Base-by-base conservation (phyloP, 2,113 vertebrate genomes). In the Aegithalos caudatus region DNA sequence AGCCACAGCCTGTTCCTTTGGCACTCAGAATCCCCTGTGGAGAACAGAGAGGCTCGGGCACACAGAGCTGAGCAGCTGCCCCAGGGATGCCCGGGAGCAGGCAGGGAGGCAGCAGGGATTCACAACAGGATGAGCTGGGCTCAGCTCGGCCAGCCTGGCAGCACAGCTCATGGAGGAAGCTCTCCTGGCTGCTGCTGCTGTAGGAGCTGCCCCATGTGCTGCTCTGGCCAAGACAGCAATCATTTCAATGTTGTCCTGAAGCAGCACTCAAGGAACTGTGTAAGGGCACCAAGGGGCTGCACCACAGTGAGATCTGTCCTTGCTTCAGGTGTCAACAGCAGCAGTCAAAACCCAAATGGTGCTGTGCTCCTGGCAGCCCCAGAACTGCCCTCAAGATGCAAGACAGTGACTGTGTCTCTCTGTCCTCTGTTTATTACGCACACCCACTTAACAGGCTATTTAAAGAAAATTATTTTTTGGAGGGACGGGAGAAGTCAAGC, bases 1-100 rank as follows among this genome's bases (percentile, higher is more conserved):
- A 65, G 61, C 40, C 28, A 15, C 1, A 29, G 24, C 0, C 0
- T 28, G 51, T 16, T 53, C 47, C 7, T 17, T 1, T 50, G 85
- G 42, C 2, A 0, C 42, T 48, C 25, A 16, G 15, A 83, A 60
- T 17, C 29, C 6, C 10, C 50, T 23, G 9, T 0, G 5, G 42
- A 64, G 56, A 81, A 40, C 45, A 76, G 24, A 81, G 65, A 79
- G 42, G 22, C 28, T 61, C 9, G 2, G 11, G 44, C 10, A 56
- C 31, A 15, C 21, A 12, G 40, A 65, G 80, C 76, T 57, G 33
- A 80, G 57, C 57, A 62, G 38, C 8, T 22, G 29, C 14, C 38
- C 38, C 23, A 5, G 25, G 29, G 23, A 54, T 20, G 48, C 33
- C 80, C 8, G 0, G 27, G 31, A 86, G 35, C 81, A 77, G 38